Base-by-base conservation (phyloP, 2,113 vertebrate species). In the Brachionichthys hirsutus region DNA sequence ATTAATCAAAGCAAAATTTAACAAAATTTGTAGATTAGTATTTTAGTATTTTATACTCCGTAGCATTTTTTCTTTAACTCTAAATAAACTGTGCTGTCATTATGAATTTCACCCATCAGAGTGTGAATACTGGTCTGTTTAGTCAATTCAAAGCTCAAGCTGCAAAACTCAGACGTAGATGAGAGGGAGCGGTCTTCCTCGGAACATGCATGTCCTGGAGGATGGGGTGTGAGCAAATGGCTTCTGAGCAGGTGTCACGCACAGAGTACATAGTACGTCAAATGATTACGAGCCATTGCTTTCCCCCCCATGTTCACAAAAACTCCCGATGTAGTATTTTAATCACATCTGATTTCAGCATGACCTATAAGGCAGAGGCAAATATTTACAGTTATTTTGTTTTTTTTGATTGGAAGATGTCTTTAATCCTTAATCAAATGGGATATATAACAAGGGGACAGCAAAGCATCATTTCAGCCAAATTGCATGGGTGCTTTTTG, bases 401-500 rank as follows among this genome's bases (percentile, higher is more conserved):
- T 52, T 52, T 46, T 20, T 62, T 55, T 12, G 15, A 68, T 58
- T 19, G 53, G 30, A 41, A 76, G 75, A 78, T 76, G 13, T 15
- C 58, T 77, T 67, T 69, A 1, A 64, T 64, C 46, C 17, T 7
- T 67, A 59, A 53, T 67, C 49, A 76, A 63, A 67, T 45, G 54
- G 61, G 42, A 1, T 4, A 54, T 78, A 53, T 50, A 41, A 52
- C 40, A 36, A 20, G 20, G 20, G 24, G 4, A 30, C 22, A 30
- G 22, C 51, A 30, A 62, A 34, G 42, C n/a, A 16, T 51, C 68
- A 80, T 78, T 80, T 34, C 41, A 67, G 73, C 74, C 30, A 19
- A 54, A 61, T 44, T 75, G 69, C 85, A n/a, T 84, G 73, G 70
- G 54, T 54, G 57, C 76, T 78, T 8, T 6, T 30, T 30, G 24